Percentiles rank a stretch among this genome's conserved stretches.
These are phyloP conservation scores for Mirza zaza DNA, from an alignment of 2,113 vertebrate species.

Conservation along the genomic window DNA sequence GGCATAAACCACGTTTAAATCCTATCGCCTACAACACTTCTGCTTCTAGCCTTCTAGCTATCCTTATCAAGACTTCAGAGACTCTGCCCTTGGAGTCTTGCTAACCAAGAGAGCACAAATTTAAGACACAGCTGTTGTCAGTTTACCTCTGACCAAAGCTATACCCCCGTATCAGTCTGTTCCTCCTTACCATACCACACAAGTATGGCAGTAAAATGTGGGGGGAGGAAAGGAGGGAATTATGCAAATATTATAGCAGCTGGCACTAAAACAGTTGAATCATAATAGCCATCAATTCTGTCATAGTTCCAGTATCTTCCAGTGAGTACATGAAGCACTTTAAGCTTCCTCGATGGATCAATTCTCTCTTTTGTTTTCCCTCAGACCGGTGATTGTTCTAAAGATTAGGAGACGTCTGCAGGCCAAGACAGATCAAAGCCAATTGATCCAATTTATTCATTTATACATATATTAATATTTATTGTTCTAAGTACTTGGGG, in stretches of 20 bases:
- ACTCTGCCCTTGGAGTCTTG: not conserved
- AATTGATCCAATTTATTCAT: not conserved
- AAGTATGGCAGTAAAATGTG: not conserved
- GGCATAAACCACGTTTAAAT: not conserved
- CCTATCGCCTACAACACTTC: not conserved
- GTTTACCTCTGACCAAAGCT: conserved; percentile 11
- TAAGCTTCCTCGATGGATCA: not conserved
- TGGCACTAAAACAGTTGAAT: conserved; percentile 17
- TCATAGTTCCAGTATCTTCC: not conserved
- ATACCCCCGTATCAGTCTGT: not conserved
- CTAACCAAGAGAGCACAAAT: not conserved
- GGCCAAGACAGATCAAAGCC: not conserved
- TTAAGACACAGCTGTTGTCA: not conserved
- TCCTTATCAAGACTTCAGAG: conserved; percentile 18
- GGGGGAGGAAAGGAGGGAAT: not conserved
- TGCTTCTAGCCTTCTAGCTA: not conserved
- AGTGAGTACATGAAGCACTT: not conserved
- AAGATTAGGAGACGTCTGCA: not conserved
- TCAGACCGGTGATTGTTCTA: not conserved
- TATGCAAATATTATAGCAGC: not conserved
- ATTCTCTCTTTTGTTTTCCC: not conserved
- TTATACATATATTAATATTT: not conserved
- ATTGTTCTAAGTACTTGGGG: not conserved
- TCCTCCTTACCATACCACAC: not conserved
- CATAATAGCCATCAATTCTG: conserved; percentile 5